Evolutionary conservation across 2,797 vertebrate genomes (phyloP), one percentile per base, ranked within the genome.

Genomic region (Gastrophryne carolinensis): DNA sequence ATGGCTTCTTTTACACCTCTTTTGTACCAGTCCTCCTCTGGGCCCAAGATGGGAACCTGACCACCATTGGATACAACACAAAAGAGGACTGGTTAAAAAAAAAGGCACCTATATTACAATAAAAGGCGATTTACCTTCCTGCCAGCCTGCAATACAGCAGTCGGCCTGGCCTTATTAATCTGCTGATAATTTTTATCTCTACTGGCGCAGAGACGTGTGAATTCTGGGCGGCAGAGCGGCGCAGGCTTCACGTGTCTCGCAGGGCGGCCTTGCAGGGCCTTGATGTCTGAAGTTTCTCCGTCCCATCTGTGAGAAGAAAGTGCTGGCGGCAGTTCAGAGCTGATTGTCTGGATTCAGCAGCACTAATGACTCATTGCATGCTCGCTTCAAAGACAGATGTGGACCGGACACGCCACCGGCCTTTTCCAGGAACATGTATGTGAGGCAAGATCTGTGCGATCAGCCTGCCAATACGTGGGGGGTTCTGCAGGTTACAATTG

Each of bases 271-370:
- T 41, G 52, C 15, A 54, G 34, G 19, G 17, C 47, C 3, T 54
- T 10, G 37, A 21, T 13, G 58, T 71, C 60, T 71, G 74, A 29
- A 58, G 19, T 57, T 12, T 30, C 44, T 24, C 12, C 34, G 32
- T 12, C 30, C n/a, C 72, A 74, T 39, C 53, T 74, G 72, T 27
- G 50, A 73, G 61, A 44, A 75, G 30, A 70, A 47, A 32, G 49
- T 13, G 35, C 60, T 77, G 74, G 74, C 50, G 4, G 12, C 27
- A 47, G 34, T 63, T 63, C 56, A 71, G 57, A 71, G 49, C 23
- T n/a, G 56, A 57, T 39, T 12, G 34, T 61, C 74, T 71, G 67
- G 74, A 77, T 37, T 35, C 49, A 54, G 41, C 44, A 44, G 50
- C 27, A 3, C 26, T 21, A 12, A 47, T 71, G 50, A 64, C 29